Conservation (phyloP, 1,140 invertebrate genomes). For the Tenebrio molitor region DNA sequence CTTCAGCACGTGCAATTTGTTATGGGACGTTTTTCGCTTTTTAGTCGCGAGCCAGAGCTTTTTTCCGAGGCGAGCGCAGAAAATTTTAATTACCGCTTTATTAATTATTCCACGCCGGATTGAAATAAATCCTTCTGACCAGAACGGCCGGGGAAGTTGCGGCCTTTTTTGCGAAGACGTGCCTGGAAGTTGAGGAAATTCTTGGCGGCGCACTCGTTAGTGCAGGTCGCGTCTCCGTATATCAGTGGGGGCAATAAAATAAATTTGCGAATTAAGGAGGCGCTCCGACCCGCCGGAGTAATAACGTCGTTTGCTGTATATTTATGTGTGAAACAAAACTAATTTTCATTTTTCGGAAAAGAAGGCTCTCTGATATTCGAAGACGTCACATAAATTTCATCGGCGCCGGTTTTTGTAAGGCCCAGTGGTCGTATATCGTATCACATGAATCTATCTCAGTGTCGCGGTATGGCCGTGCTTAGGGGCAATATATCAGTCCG, state of each 20-base stretch:
- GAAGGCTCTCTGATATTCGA: conserved; percentile 32
- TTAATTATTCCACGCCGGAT: conserved; percentile 33
- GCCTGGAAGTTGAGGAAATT: conserved; percentile 25
- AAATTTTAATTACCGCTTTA: conserved; percentile 29
- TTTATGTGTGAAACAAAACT: conserved; percentile 42
- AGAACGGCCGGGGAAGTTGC: conserved; percentile 12
- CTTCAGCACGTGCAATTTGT: conserved; percentile 1
- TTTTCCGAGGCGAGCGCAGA: background rate
- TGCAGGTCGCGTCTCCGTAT: conserved; percentile 32
- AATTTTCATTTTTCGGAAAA: conserved; percentile 46
- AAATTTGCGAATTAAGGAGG: conserved; percentile 36
- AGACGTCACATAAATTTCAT: conserved; percentile 52
- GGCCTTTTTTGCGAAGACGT: conserved; percentile 18
- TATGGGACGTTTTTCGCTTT: background rate
- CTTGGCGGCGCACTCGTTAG: conserved; percentile 10
- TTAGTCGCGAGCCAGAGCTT: background rate
- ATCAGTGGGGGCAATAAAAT: conserved; percentile 31
- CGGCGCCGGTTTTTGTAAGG: conserved; percentile 50
- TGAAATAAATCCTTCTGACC: conserved; percentile 30
- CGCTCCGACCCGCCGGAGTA: conserved; percentile 9
- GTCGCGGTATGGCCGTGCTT: conserved; percentile 53
- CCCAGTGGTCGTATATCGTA: conserved; percentile 56
- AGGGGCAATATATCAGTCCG: conserved; percentile 58
- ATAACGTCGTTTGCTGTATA: conserved; percentile 18
- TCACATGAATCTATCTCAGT: conserved; percentile 60